Evolutionary conservation across 2,113 vertebrate genomes (phyloP), one percentile per base, ranked within the genome.

Genomic region (Herpetotheres cachinnans): DNA sequence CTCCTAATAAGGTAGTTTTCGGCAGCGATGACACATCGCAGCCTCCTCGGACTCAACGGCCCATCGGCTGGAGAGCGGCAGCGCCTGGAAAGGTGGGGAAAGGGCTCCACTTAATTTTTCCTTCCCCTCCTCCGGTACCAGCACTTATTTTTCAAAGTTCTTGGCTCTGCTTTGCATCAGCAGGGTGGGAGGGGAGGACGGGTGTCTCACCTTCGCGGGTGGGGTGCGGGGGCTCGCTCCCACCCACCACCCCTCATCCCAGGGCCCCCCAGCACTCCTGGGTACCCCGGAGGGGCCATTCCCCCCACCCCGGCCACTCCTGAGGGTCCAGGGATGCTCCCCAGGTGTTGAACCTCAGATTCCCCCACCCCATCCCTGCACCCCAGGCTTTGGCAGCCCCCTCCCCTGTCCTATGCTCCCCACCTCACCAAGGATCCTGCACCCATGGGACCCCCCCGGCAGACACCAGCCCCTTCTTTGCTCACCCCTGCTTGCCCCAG

Each of bases 1-100:
- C 91, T 91, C 97, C 97, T 97, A 97, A 97, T 97, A 96, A 97
- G 97, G 97, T 12, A 94, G 91, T 95, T 95, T 97, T 95, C 14
- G 27, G 93, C 94, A 40, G 92, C 8, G 89, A 80, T 95, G 97
- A 93, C 95, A 95, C 95, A 93, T 87, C 86, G 8, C 86, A 20
- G 93, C 93, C 93, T 84, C 93, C 93, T 82, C 55, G 47, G 86
- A 52, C 90, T 6, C 56, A 8, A 5, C 36, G 34, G 70, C 77
- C 77, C 8, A 10, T 5, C 12, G 44, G 79, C 74, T 21, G 81
- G 78, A 92, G 85, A 81, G 34, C 82, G 85, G 69, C 96, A 95
- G 78, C 30, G 46, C 63, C 59, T 19, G 93, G 13, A 25, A 81
- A 95, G 91, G 91, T 95, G 85, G 85, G 85, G 4, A 88, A 82